Percentiles rank a stretch among this genome's conserved stretches.
These are phyloP conservation scores for Corythornis madagascariensis DNA, from an alignment of 2,113 vertebrate species.

Conservation along the genomic window DNA sequence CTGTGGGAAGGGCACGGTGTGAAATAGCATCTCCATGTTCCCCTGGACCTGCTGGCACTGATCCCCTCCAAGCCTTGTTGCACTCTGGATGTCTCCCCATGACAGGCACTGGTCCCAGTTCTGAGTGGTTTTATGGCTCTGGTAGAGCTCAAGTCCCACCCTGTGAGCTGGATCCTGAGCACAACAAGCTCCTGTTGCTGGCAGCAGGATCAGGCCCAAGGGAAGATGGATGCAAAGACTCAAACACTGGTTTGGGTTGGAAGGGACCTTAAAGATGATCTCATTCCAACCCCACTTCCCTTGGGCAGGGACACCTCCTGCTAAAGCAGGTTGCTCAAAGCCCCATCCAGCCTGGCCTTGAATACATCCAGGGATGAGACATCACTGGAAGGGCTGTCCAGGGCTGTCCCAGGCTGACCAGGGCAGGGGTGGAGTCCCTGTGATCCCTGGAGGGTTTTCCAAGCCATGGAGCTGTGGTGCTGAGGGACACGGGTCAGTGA, in stretches of 20 bases:
- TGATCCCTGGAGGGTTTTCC: too few relatives aligned
- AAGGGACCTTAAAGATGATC: background rate
- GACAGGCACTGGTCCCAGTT: background rate
- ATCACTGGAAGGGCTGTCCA: background rate
- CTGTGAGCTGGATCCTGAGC: rapidly evolving
- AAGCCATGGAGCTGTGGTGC: too few relatives aligned
- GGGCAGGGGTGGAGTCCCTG: too few relatives aligned
- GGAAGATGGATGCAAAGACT: background rate
- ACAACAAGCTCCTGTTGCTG: background rate
- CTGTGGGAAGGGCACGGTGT: background rate
- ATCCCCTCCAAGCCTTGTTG: background rate
- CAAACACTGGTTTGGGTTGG: background rate
- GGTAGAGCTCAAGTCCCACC: rapidly evolving
- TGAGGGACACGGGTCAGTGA: too few relatives aligned
- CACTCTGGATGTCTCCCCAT: background rate
- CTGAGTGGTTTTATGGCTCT: rapidly evolving
- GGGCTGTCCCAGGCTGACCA: too few relatives aligned
- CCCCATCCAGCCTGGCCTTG: background rate
- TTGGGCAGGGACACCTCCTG: background rate
- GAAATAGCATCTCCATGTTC: rapidly evolving
- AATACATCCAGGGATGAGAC: background rate
- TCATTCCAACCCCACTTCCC: background rate
- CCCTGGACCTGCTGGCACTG: rapidly evolving
- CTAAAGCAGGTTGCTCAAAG: background rate
- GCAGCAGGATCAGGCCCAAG: rapidly evolving